These are phyloP conservation scores for Struthidea cinerea DNA, from an alignment of 2,113 vertebrate species.

Conservation along the genomic window DNA sequence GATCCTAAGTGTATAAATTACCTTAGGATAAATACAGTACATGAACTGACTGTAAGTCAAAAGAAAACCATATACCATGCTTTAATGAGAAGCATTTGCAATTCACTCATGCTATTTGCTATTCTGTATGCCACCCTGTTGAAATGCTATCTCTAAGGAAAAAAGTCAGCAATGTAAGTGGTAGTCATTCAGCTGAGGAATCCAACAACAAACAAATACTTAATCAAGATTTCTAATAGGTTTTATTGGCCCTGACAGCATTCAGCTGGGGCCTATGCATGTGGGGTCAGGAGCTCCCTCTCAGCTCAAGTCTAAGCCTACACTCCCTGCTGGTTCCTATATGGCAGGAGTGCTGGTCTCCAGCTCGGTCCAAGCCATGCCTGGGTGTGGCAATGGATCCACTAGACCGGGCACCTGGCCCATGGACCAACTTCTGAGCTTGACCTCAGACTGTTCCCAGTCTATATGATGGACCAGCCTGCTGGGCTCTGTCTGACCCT, in stretches of 20 bases:
- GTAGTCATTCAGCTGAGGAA: neutral
- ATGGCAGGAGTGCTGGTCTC: neutral
- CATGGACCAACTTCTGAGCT: neutral
- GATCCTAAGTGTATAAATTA: neutral
- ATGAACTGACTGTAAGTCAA: neutral
- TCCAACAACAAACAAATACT: neutral
- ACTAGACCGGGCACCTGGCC: neutral
- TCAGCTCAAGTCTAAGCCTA: neutral
- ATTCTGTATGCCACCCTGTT: neutral
- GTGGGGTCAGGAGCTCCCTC: neutral
- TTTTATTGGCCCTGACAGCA: neutral
- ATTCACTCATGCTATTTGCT: neutral
- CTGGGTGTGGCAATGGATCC: neutral
- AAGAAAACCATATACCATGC: neutral
- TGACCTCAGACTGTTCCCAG: neutral
- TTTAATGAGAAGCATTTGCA: neutral
- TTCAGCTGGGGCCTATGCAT: fast-evolving
- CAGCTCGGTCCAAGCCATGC: neutral
- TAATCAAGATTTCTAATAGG: neutral
- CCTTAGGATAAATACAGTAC: neutral
- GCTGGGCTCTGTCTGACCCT: neutral
- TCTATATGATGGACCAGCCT: neutral
- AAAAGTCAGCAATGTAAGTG: neutral
- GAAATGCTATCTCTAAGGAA: neutral
- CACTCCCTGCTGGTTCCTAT: neutral